Conservation (phyloP, 1,140 invertebrate species). For the Anadara kagoshimensis region DNA sequence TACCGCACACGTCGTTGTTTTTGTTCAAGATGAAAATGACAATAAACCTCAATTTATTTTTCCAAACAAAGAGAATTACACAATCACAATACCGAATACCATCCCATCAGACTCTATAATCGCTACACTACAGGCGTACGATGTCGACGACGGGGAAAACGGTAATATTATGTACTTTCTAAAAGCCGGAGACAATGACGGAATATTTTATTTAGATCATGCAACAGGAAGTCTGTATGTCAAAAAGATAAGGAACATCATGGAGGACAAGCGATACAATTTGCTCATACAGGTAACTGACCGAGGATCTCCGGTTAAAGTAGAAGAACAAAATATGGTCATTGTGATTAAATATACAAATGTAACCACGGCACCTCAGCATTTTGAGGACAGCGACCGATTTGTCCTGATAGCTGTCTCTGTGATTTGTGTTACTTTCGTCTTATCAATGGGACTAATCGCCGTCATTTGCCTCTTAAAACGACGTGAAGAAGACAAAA, state of each 20-base stretch:
- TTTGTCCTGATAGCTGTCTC: conserved; percentile 34
- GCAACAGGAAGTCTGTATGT: conserved; percentile 34
- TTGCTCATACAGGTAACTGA: conserved; percentile 26
- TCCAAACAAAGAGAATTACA: conserved; percentile 44
- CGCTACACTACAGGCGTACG: conserved; percentile 41
- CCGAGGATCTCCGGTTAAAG: conserved; percentile 16
- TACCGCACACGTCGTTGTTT: conserved; percentile 83
- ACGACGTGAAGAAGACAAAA: conserved; percentile 17
- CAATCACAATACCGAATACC: conserved; percentile 36
- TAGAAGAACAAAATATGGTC: conserved; percentile 10
- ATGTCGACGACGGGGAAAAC: conserved; percentile 33
- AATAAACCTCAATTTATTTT: conserved; percentile 81
- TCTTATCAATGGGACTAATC: conserved; percentile 27
- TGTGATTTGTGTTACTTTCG: conserved; percentile 41
- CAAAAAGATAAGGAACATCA: background rate
- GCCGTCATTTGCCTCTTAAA: conserved; percentile 33
- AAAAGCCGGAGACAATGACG: conserved; percentile 23
- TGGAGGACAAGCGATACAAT: conserved; percentile 2
- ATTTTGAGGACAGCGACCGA: conserved; percentile 19
- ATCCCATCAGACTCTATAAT: conserved; percentile 32
- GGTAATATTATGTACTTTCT: conserved; percentile 37
- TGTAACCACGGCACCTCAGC: background rate
- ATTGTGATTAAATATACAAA: conserved; percentile 31
- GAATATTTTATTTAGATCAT: conserved; percentile 35
- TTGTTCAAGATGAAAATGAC: conserved; percentile 91